phyloP scores from a whole-genome alignment of 30 jellyfish, hydroid and myxozoan species.

The Pseudorhiza aurosa region DNA sequence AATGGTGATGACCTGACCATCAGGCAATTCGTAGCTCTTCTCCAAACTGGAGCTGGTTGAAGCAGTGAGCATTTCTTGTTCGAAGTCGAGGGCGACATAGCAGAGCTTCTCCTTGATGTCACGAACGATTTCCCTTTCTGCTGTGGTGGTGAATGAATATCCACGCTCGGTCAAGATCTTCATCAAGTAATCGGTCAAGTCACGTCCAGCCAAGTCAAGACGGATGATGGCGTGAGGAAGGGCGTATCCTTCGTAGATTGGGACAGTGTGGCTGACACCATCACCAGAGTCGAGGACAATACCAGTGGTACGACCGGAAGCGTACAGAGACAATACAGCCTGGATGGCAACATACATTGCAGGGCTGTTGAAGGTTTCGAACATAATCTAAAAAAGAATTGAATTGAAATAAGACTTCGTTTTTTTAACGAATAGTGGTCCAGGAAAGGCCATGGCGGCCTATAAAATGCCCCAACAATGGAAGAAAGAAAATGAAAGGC shows the following conservation, averaged over 20 bases:
- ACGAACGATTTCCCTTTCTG: constrained; percentile 99
- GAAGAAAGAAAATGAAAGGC: no score
- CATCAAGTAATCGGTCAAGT: constrained; percentile 99
- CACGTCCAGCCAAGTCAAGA: constrained; percentile 99
- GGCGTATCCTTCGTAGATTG: constrained; percentile 99
- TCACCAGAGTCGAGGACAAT: constrained; percentile 99
- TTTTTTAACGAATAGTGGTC: no score
- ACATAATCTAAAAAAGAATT: constrained; percentile 72
- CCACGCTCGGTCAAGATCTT: constrained; percentile 99
- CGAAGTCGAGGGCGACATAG: constrained; percentile 99
- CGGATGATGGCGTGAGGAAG: constrained; percentile 99
- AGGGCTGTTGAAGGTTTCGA: constrained; percentile 97
- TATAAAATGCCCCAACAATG: no score
- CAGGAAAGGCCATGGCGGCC: no score
- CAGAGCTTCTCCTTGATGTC: constrained; percentile 99
- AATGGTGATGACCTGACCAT: constrained; percentile 99
- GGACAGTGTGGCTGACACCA: constrained; percentile 99
- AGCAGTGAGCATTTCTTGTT: constrained; percentile 99
- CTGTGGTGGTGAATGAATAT: constrained; percentile 99
- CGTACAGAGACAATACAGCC: constrained; percentile 99
- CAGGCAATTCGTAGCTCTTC: constrained; percentile 99
- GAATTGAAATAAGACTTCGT: not conserved
- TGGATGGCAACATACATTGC: constrained; percentile 99
- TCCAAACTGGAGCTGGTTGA: constrained; percentile 99
- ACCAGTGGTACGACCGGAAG: constrained; percentile 99